phyloP scores from a whole-genome alignment of 1,140 invertebrate species.

The Saccostrea glomerata region DNA sequence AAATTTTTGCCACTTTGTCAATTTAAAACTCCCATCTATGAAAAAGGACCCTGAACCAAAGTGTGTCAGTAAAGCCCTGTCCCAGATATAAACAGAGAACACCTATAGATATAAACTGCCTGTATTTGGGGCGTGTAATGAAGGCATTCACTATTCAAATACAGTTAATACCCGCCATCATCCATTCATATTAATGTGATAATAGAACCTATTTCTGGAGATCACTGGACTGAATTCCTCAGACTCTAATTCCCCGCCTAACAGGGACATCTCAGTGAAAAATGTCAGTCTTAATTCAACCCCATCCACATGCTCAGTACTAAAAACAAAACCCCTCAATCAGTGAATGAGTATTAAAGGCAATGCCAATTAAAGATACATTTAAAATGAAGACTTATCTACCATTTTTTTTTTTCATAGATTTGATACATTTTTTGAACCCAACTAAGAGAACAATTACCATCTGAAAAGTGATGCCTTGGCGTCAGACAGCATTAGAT shows the following conservation, averaged over 20 bases:
- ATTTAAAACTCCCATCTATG: too few species aligned
- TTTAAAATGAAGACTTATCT: too few species aligned
- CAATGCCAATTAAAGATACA: too few species aligned
- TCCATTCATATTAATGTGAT: constrained; percentile 34
- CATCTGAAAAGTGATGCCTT: too few species aligned
- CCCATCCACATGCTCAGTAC: not conserved
- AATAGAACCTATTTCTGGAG: not conserved
- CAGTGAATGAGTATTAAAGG: not conserved
- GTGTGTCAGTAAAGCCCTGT: too few species aligned
- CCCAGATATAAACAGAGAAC: too few species aligned
- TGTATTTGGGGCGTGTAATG: not conserved
- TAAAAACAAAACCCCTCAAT: not conserved
- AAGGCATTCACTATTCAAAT: constrained; percentile 22
- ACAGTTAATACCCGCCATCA: not conserved
- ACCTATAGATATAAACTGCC: not conserved
- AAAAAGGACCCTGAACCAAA: too few species aligned
- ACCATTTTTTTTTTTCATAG: too few species aligned
- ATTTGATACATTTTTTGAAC: too few species aligned
- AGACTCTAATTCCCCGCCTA: not conserved
- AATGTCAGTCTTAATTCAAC: not conserved
- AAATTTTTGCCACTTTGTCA: too few species aligned
- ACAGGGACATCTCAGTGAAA: not conserved
- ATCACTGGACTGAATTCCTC: constrained; percentile 6
- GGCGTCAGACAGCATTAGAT: too few species aligned
- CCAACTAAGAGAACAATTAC: too few species aligned